Conservation (phyloP, 35 echinoderm and acorn worm species). For the Antedon bifida region DNA sequence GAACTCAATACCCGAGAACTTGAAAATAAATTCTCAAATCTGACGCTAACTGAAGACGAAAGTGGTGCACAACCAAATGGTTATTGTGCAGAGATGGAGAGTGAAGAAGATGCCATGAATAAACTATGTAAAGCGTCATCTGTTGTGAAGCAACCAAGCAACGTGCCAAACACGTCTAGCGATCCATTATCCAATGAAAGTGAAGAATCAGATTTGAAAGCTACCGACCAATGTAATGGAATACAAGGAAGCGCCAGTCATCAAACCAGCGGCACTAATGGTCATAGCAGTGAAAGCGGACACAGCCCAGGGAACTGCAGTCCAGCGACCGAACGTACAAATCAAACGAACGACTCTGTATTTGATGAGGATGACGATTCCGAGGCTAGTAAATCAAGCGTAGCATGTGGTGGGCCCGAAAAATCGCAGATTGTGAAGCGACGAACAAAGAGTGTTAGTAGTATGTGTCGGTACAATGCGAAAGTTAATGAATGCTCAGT, state of each 20-base stretch:
- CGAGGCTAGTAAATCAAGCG: constrained; percentile 27
- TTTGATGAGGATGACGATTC: not conserved
- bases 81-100: not conserved
- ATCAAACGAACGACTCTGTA: not conserved
- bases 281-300: no score
- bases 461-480: constrained; percentile 36
- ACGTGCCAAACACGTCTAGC: no score
- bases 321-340: not conserved
- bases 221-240: not conserved
- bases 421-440: not conserved
- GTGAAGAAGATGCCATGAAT: not conserved
- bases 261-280: not conserved
- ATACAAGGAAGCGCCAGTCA: not conserved
- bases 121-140: not conserved
- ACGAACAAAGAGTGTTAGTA: not conserved
- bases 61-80: not conserved
- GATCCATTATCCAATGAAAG: not conserved
- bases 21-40: not conserved
- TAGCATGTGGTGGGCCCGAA: constrained; percentile 12
- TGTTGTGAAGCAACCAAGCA: not conserved
- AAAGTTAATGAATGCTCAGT: constrained; percentile 86
- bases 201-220: not conserved
- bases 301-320: not conserved
- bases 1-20: not conserved
- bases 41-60: not conserved